A percentile compares a stretch with the other conserved stretches of the same genome.
phyloP scores from a whole-genome alignment of 2,888 invertebrate species.

The Drosophila stalkeri region DNA sequence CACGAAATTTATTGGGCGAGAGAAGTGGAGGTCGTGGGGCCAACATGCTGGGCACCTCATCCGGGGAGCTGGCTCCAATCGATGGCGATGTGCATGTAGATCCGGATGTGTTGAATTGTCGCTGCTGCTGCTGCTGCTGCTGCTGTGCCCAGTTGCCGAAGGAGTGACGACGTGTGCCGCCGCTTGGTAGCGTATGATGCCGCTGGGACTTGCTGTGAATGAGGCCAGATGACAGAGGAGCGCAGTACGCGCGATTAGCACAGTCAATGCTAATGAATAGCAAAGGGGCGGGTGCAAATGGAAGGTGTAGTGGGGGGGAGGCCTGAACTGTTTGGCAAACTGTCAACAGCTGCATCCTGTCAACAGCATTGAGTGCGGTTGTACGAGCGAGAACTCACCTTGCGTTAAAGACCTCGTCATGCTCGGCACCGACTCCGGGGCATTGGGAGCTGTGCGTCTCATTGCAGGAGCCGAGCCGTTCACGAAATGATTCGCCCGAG shows the following conservation, averaged over 20 bases:
- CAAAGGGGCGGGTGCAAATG: neutral
- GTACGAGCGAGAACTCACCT: constrained; percentile 76
- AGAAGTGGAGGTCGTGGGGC: constrained; percentile 84
- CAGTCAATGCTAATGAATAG: constrained; percentile 53
- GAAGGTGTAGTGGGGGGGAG: constrained; percentile 10
- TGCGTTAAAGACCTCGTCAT: constrained; percentile 84
- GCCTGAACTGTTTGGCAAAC: constrained; percentile 54
- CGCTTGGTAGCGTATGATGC: constrained; percentile 82
- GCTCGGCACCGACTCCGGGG: constrained; percentile 69
- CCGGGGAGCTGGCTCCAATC: constrained; percentile 80
- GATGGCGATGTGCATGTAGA: constrained; percentile 61
- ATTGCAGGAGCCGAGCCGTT: constrained; percentile 84
- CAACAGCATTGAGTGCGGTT: constrained; percentile 30
- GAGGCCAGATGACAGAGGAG: constrained; percentile 24
- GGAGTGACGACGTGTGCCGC: constrained; percentile 83
- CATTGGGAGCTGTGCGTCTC: constrained; percentile 79
- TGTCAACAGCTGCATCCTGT: constrained; percentile 84
- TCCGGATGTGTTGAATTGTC: constrained; percentile 65
- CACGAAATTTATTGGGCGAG: constrained; percentile 83
- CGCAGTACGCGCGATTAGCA: constrained; percentile 75
- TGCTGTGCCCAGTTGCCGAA: constrained; percentile 84
- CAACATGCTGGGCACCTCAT: constrained; percentile 85
- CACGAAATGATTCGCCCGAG: constrained; percentile 82
- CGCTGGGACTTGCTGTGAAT: constrained; percentile 72
- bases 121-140: constrained; percentile 58